These are phyloP conservation scores for Gobiocypris rarus DNA, from an alignment of 2,113 vertebrate species.

Conservation along the genomic window DNA sequence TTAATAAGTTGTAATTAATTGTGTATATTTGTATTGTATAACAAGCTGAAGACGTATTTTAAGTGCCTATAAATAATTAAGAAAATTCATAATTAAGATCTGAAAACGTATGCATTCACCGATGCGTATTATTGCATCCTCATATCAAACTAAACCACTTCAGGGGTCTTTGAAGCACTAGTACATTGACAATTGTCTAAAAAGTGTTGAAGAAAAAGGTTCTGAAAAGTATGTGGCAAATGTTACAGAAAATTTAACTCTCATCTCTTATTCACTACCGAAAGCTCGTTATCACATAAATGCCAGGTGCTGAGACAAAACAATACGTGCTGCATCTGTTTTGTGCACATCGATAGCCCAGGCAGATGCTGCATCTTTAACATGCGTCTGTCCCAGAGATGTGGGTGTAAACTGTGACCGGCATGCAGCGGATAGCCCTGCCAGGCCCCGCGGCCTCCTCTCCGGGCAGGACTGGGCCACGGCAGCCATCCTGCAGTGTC, in stretches of 20 bases:
- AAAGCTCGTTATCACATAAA: not conserved
- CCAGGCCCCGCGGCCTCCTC: not conserved
- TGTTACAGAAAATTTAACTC: too few species aligned
- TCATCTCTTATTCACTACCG: not conserved
- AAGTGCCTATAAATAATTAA: not conserved
- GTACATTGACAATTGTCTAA: not conserved
- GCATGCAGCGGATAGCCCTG: not conserved
- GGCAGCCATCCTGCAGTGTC: slow-evolving; percentile 71
- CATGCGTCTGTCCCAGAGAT: not conserved
- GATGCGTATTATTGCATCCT: not conserved
- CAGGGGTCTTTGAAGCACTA: not conserved
- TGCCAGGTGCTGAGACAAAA: not conserved
- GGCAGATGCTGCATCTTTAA: not conserved
- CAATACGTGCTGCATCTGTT: not conserved
- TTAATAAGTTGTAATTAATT: too few species aligned
- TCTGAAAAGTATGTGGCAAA: not conserved
- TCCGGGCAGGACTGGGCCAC: slow-evolving; percentile 56
- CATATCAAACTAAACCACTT: not conserved
- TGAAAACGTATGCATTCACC: not conserved
- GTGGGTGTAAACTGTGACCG: slow-evolving; percentile 12
- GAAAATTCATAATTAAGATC: not conserved
- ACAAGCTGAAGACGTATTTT: too few species aligned
- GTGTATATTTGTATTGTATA: too few species aligned
- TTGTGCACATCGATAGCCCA: not conserved
- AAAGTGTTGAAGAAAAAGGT: not conserved